Base-by-base conservation (phyloP, 2,888 invertebrate species). In the Endomychus coccineus region DNA sequence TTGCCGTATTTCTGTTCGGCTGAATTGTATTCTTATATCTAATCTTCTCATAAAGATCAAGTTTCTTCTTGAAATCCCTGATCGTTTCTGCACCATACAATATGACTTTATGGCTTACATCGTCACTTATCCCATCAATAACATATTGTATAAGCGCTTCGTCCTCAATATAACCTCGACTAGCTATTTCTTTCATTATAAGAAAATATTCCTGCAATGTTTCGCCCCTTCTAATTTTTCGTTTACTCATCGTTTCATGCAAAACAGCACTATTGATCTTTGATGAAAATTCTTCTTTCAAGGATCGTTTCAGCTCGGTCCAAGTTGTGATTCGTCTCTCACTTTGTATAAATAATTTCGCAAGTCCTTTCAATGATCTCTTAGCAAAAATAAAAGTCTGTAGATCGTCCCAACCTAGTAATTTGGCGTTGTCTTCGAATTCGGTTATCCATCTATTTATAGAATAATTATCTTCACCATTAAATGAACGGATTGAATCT, bases 61-160 rank as follows among this genome's bases (percentile, higher is more conserved):
- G 9, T 34, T 46, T 47, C 9, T 36, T 35, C 30, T 51, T 52
- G 11, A 50, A 43, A 32, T 48, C 45, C 14, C 15, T 19, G 7
- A 45, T 21, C 7, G n/a, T 36, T 22, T 14, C 40, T 3, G 48
- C 43, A n/a, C 42, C 49, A 30, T 48, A 51, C 11, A 51, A 30
- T 11, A 44, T 24, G 7, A 34, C 27, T 36, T 48, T 50, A 22
- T 44, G 46, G 9, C 10, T n/a, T 10, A 16, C 23, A 17, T 40
- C 34, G 21, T 51, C 53, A 2, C 24, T 25, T 14, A 63, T 57
- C 1, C 58, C 61, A 37, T 62, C 59, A 3, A 62, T 58, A 0
- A 62, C 49, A 39, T 61, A 64, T 23, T 58, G 57, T 3, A 58
- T 60, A 3, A 59, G 27, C 2, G 49, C 48, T 24, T 35, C 51